Evolutionary conservation across 1,140 invertebrate genomes (phyloP), one percentile per base, ranked within the genome.

Genomic region (Pseudoatta argentina): DNA sequence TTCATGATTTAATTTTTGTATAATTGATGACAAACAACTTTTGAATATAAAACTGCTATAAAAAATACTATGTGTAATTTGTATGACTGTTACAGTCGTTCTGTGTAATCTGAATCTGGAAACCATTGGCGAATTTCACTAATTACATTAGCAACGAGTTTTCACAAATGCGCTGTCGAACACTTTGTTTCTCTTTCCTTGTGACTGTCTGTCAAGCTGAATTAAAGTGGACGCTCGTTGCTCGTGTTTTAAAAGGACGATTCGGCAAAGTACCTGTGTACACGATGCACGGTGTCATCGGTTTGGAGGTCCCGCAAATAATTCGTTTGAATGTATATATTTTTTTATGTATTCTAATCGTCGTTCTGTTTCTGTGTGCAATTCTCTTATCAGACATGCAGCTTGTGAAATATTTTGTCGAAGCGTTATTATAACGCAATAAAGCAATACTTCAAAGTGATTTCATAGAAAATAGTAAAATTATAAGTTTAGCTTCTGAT

Each of bases 281-380:
- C 71, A 88, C 87, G 89, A 87, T 76, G 89, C 87, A 78, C 87
- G 85, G 72, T 89, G 89, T 67, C 61, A 44, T 87, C 14, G 18
- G 48, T 34, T 86, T n/a, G n/a, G 48, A 76, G 57, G 57, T 57
- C 18, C 51, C 64, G 82, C 75, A 16, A 57, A 24, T 8, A 10
- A 57, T 48, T 10, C 24, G 4, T 59, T 69, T 59, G 1, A 24
- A 44, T 44, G 39, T 44, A 44, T 44, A 44, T 44, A 44, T 5
- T 5, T 14, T 67, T 81, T n/a, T 16, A 78, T 21, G 44, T 16
- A 78, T 16, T 34, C 34, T 55, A n/a, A 69, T 24, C 16, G 5
- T 24, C 3, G 39, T 16, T 79, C 63, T 6, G 16, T 34, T 44
- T 18, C 3, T 66, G n/a, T 30, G 8, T 8, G 14, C 27, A 53